Base-by-base conservation (phyloP, 2,113 vertebrate species). In the Tetraodon nigroviridis region DNA sequence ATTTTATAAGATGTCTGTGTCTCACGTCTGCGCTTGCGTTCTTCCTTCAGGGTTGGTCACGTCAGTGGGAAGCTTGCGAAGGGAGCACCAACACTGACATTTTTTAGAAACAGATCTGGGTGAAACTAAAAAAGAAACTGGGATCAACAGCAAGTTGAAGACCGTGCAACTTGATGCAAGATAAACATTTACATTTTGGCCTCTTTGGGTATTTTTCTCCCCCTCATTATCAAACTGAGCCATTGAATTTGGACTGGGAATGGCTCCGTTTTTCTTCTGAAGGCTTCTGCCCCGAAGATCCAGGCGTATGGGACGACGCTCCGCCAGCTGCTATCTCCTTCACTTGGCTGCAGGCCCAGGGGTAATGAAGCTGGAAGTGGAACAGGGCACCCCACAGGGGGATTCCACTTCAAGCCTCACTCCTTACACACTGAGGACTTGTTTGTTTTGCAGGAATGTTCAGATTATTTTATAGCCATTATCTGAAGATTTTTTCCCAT, bases 261-360 rank as follows among this genome's bases (percentile, higher is more conserved):
- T 63, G 50, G 27, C 48, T 29, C 46, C 64, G 59, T 59, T 73
- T 8, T 69, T 58, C 71, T 71, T 55, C 19, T 61, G 17, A 1
- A 32, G 65, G 62, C 64, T 56, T 61, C 46, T 61, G 67, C 65
- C 81, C 79, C 17, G 5, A 64, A 75, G 79, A 83, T 62, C 61
- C 58, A 41, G 57, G 68, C 46, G 63, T 58, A 61, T 16, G 29
- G 61, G 59, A 53, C n/a, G 41, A 18, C 47, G 69, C 76, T 71
- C 55, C 41, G 70, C 65, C 84, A 81, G 80, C 82, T 87, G 83
- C 72, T 76, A 62, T 72, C 72, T 77, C 64, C 71, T 77, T 84
- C 81, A 81, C 58, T 73, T 73, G 73, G 83, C 73, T 84, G 75
- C 68, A 69, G 72, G 72, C 59, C 82, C 41, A 0, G 58, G 27